Evolutionary conservation across 2,797 vertebrate genomes (phyloP).

Genomic region (Lindbergichthys nudifrons): DNA sequence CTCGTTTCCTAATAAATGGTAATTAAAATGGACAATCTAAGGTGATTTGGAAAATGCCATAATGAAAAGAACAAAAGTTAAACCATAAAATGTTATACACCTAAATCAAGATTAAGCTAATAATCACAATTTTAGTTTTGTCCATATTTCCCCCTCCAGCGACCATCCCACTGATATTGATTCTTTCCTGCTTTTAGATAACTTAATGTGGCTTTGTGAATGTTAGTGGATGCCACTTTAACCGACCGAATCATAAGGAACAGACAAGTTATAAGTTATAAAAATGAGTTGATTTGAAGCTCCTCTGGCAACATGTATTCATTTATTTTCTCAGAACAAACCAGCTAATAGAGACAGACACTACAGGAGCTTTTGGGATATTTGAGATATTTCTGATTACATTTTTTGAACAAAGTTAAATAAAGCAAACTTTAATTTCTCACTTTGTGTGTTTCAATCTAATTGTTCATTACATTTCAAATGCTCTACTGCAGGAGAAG

Average conservation of each 20-base stretch:
- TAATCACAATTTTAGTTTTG: not conserved
- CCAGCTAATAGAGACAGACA: not conserved
- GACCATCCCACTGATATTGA: constrained; percentile 5
- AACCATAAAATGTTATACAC: not conserved
- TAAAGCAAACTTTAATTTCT: not conserved
- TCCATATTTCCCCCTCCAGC: not conserved
- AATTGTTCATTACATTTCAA: not conserved
- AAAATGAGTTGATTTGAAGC: constrained; percentile 39
- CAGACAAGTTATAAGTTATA: constrained; percentile 26
- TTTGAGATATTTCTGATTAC: constrained; percentile 4
- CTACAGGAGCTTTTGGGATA: constrained; percentile 27
- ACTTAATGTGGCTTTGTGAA: constrained; percentile 36
- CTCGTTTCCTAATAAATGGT: not conserved
- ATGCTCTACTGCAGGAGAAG: not conserved
- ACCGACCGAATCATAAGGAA: constrained; percentile 13
- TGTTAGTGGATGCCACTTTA: constrained; percentile 48
- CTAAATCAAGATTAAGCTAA: constrained; percentile 7
- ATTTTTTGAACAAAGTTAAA: not conserved
- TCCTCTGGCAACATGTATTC: not conserved
- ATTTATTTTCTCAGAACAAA: constrained; percentile 4
- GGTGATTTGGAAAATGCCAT: not conserved
- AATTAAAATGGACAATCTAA: not conserved
- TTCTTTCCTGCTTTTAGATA: constrained; percentile 44
- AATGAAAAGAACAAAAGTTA: not conserved
- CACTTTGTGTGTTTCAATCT: not conserved